Conservation (phyloP, 2,888 invertebrate genomes). For the Eurois occulta region DNA sequence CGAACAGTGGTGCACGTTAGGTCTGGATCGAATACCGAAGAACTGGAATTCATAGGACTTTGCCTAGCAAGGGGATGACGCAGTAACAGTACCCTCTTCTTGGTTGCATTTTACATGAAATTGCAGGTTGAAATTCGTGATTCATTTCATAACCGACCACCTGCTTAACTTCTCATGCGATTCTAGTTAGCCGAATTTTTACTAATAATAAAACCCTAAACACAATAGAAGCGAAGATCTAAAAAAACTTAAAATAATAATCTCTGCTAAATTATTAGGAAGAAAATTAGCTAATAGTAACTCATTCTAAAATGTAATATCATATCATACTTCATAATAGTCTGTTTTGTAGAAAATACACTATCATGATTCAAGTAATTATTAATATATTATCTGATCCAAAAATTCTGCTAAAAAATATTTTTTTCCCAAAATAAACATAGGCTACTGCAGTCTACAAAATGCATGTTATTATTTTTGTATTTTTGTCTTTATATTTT, state of each 20-base stretch:
- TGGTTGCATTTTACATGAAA: not conserved
- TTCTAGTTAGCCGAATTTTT: slow-evolving; percentile 1
- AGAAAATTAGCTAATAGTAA: slow-evolving; percentile 28
- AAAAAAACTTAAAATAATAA: not conserved
- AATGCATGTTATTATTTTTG: slow-evolving; percentile 26
- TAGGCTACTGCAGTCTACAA: slow-evolving; percentile 24
- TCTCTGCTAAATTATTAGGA: slow-evolving; percentile 20
- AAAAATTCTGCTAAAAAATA: slow-evolving; percentile 32
- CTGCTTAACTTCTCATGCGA: not conserved
- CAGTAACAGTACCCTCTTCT: not conserved
- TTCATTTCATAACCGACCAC: not conserved
- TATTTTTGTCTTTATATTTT: slow-evolving; percentile 11
- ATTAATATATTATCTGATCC: not conserved
- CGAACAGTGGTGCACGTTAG: not conserved
- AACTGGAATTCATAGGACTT: not conserved
- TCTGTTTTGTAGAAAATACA: slow-evolving; percentile 10
- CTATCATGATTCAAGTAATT: not conserved
- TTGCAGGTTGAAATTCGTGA: not conserved
- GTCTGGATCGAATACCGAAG: not conserved
- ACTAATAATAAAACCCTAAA: slow-evolving; percentile 49
- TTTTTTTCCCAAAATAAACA: slow-evolving; percentile 18
- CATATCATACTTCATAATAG: not conserved
- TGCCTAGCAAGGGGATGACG: not conserved
- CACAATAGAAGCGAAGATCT: slow-evolving; percentile 23
- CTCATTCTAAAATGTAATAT: not conserved